These are phyloP conservation scores for Hyperoplus lanceolatus DNA, from an alignment of 2,797 vertebrate genomes.

Conservation along the genomic window DNA sequence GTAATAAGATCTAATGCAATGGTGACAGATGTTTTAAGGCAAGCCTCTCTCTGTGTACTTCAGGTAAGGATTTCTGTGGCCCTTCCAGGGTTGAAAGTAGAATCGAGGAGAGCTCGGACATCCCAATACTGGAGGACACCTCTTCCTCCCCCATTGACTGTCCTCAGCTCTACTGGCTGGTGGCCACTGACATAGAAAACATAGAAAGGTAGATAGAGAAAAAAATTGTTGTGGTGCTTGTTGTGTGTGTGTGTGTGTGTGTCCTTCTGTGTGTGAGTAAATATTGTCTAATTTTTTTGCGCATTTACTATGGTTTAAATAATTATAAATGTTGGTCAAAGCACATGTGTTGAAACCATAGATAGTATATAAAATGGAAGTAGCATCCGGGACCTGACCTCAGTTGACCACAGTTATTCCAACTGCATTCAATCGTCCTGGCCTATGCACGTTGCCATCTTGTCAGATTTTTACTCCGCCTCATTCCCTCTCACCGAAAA, in stretches of 20 bases:
- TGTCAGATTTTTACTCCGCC: too few relatives aligned
- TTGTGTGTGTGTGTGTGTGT: background rate
- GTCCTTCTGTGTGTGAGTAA: background rate
- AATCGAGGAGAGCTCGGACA: constrained; percentile 91
- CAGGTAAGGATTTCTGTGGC: constrained; percentile 89
- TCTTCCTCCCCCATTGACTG: constrained; percentile 90
- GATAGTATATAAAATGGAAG: too few relatives aligned
- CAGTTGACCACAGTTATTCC: too few relatives aligned
- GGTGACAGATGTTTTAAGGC: background rate
- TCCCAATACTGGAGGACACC: constrained; percentile 93
- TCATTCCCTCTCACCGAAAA: too few relatives aligned
- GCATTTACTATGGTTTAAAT: background rate
- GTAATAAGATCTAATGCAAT: background rate
- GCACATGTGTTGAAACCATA: background rate
- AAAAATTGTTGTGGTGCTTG: background rate
- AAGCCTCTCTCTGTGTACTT: constrained; percentile 37
- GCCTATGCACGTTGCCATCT: too few relatives aligned
- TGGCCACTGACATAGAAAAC: constrained; percentile 96
- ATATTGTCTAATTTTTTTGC: background rate
- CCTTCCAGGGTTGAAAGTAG: constrained; percentile 87
- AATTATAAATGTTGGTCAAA: background rate
- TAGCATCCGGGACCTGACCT: too few relatives aligned
- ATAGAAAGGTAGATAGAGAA: constrained; percentile 89
- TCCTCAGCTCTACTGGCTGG: constrained; percentile 92
- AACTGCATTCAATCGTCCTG: too few relatives aligned